phyloP scores from a whole-genome alignment of 2,113 vertebrate species.

The Oceanodroma tethys region DNA sequence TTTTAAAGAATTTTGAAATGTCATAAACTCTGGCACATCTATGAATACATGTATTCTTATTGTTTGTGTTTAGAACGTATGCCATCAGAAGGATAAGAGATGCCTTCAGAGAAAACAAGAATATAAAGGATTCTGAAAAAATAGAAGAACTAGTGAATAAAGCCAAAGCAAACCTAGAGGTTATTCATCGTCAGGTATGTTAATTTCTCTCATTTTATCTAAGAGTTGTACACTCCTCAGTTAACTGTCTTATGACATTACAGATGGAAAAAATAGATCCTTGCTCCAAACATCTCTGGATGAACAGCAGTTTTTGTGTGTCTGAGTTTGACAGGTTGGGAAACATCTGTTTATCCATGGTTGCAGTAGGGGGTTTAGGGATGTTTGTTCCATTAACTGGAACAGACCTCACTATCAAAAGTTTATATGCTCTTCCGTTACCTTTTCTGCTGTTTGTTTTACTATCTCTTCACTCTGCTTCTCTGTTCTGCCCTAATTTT shows the following conservation, averaged over 20 bases:
- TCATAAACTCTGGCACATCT: neutral
- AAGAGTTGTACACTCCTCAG: neutral
- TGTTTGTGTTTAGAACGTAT: constrained; percentile 80
- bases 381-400: neutral
- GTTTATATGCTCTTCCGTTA: neutral
- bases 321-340: neutral
- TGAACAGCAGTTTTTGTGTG: neutral
- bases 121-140: constrained; percentile 75
- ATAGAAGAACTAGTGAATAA: constrained; percentile 81
- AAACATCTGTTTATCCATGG: neutral
- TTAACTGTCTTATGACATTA: neutral
- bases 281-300: neutral
- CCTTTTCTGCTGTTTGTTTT: neutral
- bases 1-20: neutral
- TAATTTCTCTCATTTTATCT: neutral
- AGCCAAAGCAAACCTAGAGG: constrained; percentile 77
- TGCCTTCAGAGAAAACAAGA: constrained; percentile 89
- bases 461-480: neutral
- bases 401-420: neutral
- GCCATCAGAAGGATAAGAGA: constrained; percentile 89
- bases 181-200: constrained; percentile 91
- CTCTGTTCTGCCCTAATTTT: neutral
- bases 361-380: neutral
- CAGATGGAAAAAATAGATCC: neutral
- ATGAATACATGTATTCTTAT: neutral